A percentile compares a stretch with the other conserved stretches of the same genome.
These are phyloP conservation scores for Callimorpha dominula DNA, from an alignment of 2,888 invertebrate species.

Conservation along the genomic window DNA sequence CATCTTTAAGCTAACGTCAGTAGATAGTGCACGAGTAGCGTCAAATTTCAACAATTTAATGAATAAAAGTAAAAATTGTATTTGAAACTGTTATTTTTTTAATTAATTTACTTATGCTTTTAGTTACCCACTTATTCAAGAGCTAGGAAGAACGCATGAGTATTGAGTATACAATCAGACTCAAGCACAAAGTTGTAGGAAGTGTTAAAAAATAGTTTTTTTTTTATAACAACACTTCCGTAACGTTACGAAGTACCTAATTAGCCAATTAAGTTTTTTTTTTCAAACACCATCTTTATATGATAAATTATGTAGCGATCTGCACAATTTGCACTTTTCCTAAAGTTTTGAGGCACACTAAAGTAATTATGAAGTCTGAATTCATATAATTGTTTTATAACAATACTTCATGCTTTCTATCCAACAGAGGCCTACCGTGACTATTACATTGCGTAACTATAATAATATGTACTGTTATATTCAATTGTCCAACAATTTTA, in stretches of 20 bases:
- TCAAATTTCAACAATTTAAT: no score
- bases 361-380: conserved; percentile 24
- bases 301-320: neutral
- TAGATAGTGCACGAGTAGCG: no score
- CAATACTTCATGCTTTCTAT: conserved; percentile 46
- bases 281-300: no score
- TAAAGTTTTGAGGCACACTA: conserved; percentile 3
- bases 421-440: conserved; percentile 37
- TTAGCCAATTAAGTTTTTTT: neutral
- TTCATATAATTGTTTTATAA: conserved; percentile 40
- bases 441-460: conserved; percentile 37
- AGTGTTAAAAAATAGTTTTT: neutral
- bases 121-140: no score
- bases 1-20: no score
- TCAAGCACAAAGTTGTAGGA: neutral
- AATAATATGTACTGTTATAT: conserved; percentile 31
- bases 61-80: no score
- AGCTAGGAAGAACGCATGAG: no score
- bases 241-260: neutral
- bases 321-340: neutral
- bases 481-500: conserved; percentile 25
- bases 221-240: conserved; percentile 1
- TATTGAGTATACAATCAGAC: neutral
- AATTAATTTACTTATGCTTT: no score
- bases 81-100: no score